Evolutionary conservation across 1,140 invertebrate species (phyloP), one percentile per base, ranked within the genome.

Genomic region (Holotrichia oblita): DNA sequence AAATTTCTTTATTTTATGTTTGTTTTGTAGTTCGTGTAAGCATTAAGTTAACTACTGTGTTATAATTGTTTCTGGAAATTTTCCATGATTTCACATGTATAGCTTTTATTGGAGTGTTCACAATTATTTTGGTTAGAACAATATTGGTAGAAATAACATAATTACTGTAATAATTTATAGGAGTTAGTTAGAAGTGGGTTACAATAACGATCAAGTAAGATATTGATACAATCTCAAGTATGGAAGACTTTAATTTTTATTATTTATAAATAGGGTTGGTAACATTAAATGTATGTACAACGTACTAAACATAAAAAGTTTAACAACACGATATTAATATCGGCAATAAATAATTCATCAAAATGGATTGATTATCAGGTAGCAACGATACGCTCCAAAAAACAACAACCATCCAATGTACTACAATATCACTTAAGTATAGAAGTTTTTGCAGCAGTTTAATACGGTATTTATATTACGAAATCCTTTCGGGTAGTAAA

Each of bases 381-480:
- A 69, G 12, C 61, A 4, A 14, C 61, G 61, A 27, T 27, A 4
- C 61, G 27, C 27, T 69, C 48, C 48, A 55, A 55, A 55, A 55
- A 55, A 55, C 14, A n/a, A n/a, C n/a, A 55, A 55, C 48, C 48
- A 55, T 34, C 27, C 4, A 17, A 6, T 17, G n/a, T 55, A 55
- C 14, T 17, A 17, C 48, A 17, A n/a, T 17, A n/a, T 14, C 17
- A 55, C 14, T 34, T n/a, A 17, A 55, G 48, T 55, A 55, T 0
- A 17, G 24, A 27, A 69, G 17, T 69, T 69, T 69, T 69, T 69
- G 9, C 22, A 6, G 4, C 61, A 17, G 7, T 69, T 22, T 69
- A 69, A 69, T 69, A 69, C 9, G 61, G 61, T 69, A 69, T 69
- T 69, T 69, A 69, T 69, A 69, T 69, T 69, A 69, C 61, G 61